These are phyloP conservation scores for Lynx canadensis DNA, from an alignment of 2,113 vertebrate genomes.

Conservation along the genomic window DNA sequence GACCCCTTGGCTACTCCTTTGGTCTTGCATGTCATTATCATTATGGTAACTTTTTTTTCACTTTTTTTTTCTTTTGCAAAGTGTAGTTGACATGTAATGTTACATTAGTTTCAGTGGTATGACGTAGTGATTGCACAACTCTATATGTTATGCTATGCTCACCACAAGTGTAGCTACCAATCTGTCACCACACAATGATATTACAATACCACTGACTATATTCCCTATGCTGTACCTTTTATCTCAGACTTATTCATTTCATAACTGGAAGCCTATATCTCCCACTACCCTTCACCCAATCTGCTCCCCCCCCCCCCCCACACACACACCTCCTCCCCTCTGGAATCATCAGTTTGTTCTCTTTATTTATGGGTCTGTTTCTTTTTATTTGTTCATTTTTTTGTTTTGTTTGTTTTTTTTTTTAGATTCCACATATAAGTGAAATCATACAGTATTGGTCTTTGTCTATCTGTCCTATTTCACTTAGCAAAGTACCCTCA, in stretches of 20 bases:
- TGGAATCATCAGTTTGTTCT: not conserved
- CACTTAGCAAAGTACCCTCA: not conserved
- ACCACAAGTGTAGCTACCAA: not conserved
- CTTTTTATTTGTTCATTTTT: not conserved
- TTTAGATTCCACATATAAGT: not conserved
- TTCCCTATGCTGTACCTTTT: not conserved
- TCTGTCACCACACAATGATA: not conserved
- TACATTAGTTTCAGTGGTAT: not conserved
- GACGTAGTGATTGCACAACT: not conserved
- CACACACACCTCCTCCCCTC: not conserved
- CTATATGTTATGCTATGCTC: not conserved
- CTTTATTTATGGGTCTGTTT: not conserved
- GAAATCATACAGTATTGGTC: not conserved
- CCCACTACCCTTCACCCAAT: not conserved
- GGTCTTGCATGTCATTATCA: not conserved
- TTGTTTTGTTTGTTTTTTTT: not conserved
- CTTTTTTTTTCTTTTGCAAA: not conserved
- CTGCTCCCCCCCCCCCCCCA: not conserved
- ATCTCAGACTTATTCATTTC: not conserved
- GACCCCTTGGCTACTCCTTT: not conserved
- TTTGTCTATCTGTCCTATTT: not conserved
- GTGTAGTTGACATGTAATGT: not conserved
- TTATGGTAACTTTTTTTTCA: not conserved
- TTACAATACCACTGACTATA: not conserved
- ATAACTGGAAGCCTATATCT: not conserved